Evolutionary conservation across 2,797 vertebrate species (phyloP), one percentile per base, ranked within the genome.

Genomic region (Rhynchonycteris naso): DNA sequence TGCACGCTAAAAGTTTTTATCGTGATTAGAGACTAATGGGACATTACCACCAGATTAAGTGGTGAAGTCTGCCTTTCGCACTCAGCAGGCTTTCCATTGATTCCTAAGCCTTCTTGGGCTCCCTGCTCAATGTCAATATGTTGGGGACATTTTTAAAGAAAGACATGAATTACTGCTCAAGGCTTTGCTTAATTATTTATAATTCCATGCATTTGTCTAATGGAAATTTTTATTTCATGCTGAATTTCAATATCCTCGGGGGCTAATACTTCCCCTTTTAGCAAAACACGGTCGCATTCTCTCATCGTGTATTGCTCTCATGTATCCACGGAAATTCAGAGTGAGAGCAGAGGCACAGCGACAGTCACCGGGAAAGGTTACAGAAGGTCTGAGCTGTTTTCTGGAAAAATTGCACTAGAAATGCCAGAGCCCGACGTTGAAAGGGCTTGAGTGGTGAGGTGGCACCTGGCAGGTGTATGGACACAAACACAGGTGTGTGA

Each of bases 121-220:
- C 72, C 75, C 90, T 56, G 10, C 75, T 87, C 89, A 94, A 75
- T 19, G 54, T 89, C 4, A 1, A 93, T 97, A 96, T 33, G 76
- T 30, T 96, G 91, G 85, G 95, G 83, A 97, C 80, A 66, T 78
- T 69, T 88, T 65, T 4, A 93, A 94, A 93, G 90, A 97, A 96
- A 96, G 66, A 74, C 59, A 47, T 93, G 96, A 95, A 97, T 33
- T 74, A 84, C 56, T 30, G 35, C 76, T 83, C 58, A 94, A 94
- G 85, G 69, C 81, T 94, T 93, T 21, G 58, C 81, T 93, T 91
- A 94, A 92, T 97, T 98, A 97, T 98, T 96, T 95, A 97, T 96
- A 26, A 96, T 92, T 74, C 33, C 0, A 1, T 52, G 19, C 69
- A 94, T 96, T 96, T 93, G 24, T 76, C 82, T 92, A 92, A 92